A percentile compares a stretch with the other conserved stretches of the same genome.
Conservation (phyloP, 2,888 invertebrate species). For the Lottia scabra region DNA sequence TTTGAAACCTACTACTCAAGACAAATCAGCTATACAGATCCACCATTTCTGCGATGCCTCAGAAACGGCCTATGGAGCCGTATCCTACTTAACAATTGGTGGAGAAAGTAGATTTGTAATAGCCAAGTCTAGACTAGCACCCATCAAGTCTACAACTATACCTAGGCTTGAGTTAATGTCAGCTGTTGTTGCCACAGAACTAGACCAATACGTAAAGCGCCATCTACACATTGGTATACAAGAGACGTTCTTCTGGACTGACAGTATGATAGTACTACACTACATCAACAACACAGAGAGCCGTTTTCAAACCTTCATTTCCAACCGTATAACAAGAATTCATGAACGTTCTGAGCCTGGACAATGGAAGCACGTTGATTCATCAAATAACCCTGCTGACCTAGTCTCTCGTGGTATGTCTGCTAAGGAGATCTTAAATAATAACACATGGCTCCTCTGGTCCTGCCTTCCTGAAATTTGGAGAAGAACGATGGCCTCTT, state of each 20-base stretch:
- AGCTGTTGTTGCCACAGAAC: background rate
- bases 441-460: constrained; percentile 12
- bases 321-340: background rate
- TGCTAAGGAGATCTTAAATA: constrained; percentile 7
- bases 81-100: background rate
- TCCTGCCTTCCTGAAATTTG: constrained; percentile 23
- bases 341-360: constrained; percentile 8
- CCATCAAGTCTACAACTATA: background rate
- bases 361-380: constrained; percentile 28
- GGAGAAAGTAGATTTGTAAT: background rate
- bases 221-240: background rate
- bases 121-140: background rate
- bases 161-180: background rate
- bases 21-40: background rate
- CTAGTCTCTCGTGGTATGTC: constrained; percentile 24
- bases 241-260: background rate
- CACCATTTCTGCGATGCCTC: background rate
- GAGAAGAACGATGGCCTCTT: background rate
- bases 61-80: background rate
- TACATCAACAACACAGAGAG: background rate
- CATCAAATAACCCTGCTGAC: constrained; percentile 31
- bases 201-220: background rate
- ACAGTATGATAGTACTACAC: too few species aligned
- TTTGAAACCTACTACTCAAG: background rate
- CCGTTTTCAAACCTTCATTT: background rate